Percentiles rank a stretch among this genome's conserved stretches.
Evolutionary conservation across 2,888 invertebrate species (phyloP).

Genomic region (Morinoia aosen): DNA sequence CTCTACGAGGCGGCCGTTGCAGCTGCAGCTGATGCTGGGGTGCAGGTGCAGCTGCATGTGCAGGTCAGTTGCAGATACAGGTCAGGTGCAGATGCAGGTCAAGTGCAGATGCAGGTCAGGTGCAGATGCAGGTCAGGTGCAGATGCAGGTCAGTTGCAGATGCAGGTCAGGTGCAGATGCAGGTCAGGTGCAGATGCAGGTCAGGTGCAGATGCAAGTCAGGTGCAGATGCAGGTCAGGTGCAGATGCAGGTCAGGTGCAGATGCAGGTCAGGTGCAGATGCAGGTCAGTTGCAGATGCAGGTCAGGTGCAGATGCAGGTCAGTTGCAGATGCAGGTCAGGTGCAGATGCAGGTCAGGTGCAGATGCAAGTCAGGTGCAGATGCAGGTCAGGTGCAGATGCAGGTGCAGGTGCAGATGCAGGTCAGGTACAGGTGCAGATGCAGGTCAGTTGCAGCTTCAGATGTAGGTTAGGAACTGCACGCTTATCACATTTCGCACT

Average conservation of each 20-base stretch:
- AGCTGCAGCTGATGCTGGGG: conserved; percentile 26
- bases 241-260: not conserved
- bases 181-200: too few relatives aligned
- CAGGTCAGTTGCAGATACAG: not conserved
- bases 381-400: conserved; percentile 1
- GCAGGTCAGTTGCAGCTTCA: not conserved
- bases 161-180: not conserved
- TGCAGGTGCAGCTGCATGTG: not conserved
- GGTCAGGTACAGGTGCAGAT: not conserved
- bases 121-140: not conserved
- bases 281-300: not conserved
- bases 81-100: not conserved
- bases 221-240: conserved; percentile 5
- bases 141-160: too few relatives aligned
- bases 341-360: not conserved
- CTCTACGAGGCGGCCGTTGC: not conserved
- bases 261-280: not conserved
- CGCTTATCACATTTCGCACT: not conserved
- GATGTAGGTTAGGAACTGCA: too few relatives aligned
- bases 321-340: not conserved
- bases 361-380: not conserved
- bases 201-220: conserved; percentile 15
- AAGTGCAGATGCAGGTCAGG: not conserved
- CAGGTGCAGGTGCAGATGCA: not conserved
- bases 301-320: conserved; percentile 17